These are phyloP conservation scores for Psilopsiagon aymara DNA, from an alignment of 2,113 vertebrate species.

Conservation along the genomic window DNA sequence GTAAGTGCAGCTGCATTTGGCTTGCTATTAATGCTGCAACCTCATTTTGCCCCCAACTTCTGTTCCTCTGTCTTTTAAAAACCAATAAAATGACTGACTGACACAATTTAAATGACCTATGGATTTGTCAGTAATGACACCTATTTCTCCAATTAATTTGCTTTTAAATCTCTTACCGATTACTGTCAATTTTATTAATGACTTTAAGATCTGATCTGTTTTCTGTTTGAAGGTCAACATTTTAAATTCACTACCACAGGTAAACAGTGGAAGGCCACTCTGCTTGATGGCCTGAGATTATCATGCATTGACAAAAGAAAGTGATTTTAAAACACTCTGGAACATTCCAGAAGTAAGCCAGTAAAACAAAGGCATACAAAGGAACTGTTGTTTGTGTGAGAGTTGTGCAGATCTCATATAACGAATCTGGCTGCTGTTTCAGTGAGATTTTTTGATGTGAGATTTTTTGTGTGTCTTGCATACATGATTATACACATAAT, in stretches of 20 bases:
- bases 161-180: constrained; percentile 10
- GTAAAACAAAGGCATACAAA: neutral
- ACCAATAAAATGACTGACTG: neutral
- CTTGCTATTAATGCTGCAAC: neutral
- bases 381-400: neutral
- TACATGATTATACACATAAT: neutral
- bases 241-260: neutral
- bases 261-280: neutral
- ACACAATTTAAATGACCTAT: neutral
- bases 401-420: neutral
- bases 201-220: neutral
- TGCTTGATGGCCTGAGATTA: neutral
- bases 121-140: neutral
- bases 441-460: neutral
- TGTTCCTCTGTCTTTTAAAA: constrained; percentile 23
- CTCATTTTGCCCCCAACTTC: neutral
- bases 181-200: neutral
- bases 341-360: neutral
- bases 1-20: constrained; percentile 37
- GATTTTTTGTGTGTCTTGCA: neutral
- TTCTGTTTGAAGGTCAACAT: neutral
- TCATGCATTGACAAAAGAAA: neutral
- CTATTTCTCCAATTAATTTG: neutral
- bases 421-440: neutral
- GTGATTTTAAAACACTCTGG: neutral